Evolutionary conservation across 2,113 vertebrate genomes (phyloP).

Genomic region (Copsychus sechellarum): DNA sequence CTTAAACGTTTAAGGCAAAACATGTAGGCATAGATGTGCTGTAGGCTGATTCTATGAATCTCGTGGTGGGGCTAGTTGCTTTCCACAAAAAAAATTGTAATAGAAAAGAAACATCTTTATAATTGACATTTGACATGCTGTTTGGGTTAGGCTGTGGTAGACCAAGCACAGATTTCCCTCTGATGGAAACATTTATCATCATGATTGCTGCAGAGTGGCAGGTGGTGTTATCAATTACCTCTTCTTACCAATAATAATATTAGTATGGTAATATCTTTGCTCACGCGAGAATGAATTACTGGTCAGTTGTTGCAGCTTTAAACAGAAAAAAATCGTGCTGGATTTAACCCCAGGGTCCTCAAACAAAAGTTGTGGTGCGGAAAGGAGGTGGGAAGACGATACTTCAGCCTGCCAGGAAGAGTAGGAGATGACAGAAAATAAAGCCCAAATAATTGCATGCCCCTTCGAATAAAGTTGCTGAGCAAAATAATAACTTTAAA

Average conservation of each 20-base stretch:
- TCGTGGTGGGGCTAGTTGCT: background rate
- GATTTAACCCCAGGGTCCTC: slow-evolving; percentile 54
- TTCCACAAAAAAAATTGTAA: slow-evolving; percentile 33
- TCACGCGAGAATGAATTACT: slow-evolving; percentile 72
- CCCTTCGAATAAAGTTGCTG: slow-evolving; percentile 7
- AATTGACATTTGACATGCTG: slow-evolving; percentile 82
- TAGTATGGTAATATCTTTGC: slow-evolving; percentile 81
- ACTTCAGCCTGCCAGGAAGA: background rate
- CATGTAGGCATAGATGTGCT: background rate
- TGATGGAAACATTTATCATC: slow-evolving; percentile 85
- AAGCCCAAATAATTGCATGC: slow-evolving; percentile 7
- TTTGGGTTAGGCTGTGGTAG: slow-evolving; percentile 75
- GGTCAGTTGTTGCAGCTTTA: slow-evolving; percentile 58
- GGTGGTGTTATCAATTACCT: slow-evolving; percentile 83
- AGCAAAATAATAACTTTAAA: background rate
- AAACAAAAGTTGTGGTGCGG: slow-evolving; percentile 46
- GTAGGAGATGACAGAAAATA: background rate
- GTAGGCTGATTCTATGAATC: background rate
- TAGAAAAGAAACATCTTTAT: slow-evolving; percentile 77
- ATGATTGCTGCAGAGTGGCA: slow-evolving; percentile 81
- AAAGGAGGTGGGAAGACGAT: background rate
- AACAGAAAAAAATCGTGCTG: slow-evolving; percentile 32
- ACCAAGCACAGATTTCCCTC: slow-evolving; percentile 77
- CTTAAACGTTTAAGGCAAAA: slow-evolving; percentile 1
- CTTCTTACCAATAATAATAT: slow-evolving; percentile 85